Conservation (phyloP, 2,888 invertebrate genomes). For the Cephus runcator region DNA sequence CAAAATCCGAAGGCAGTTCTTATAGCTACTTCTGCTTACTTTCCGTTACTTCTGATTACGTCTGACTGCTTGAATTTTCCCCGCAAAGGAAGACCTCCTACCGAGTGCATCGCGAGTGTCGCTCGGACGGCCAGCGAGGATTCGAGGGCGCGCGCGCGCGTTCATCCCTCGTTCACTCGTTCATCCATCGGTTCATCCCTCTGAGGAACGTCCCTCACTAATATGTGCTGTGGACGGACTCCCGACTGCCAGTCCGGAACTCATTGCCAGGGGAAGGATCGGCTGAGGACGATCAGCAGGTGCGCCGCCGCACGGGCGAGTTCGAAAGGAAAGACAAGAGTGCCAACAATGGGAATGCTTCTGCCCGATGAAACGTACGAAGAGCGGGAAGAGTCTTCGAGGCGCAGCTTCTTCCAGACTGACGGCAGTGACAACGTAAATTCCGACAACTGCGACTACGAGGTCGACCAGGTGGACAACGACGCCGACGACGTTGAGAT, state of each 20-base stretch:
- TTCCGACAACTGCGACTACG: neutral
- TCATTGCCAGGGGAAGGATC: too few relatives aligned
- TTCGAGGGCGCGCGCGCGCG: neutral
- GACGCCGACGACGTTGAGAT: slow-evolving; percentile 37
- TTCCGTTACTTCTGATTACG: too few relatives aligned
- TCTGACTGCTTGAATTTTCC: neutral
- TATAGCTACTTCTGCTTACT: too few relatives aligned
- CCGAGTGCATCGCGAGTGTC: neutral
- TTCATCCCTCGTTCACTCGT: neutral
- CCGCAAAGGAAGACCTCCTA: neutral
- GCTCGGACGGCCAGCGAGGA: neutral
- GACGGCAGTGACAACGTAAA: too few relatives aligned
- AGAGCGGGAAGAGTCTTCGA: slow-evolving; percentile 61
- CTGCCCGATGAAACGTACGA: slow-evolving; percentile 86
- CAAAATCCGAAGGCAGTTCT: slow-evolving; percentile 33
- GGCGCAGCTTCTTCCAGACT: slow-evolving; percentile 41
- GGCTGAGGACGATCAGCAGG: too few relatives aligned
- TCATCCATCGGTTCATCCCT: neutral
- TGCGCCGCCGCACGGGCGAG: too few relatives aligned
- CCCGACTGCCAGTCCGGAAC: slow-evolving; percentile 9
- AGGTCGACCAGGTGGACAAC: slow-evolving; percentile 8
- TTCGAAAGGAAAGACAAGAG: too few relatives aligned
- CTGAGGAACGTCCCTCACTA: slow-evolving; percentile 23
- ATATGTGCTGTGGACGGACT: slow-evolving; percentile 52
- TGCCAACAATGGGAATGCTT: slow-evolving; percentile 68